Base-by-base conservation (phyloP, 2,113 vertebrate species). In the Balaeniceps rex region DNA sequence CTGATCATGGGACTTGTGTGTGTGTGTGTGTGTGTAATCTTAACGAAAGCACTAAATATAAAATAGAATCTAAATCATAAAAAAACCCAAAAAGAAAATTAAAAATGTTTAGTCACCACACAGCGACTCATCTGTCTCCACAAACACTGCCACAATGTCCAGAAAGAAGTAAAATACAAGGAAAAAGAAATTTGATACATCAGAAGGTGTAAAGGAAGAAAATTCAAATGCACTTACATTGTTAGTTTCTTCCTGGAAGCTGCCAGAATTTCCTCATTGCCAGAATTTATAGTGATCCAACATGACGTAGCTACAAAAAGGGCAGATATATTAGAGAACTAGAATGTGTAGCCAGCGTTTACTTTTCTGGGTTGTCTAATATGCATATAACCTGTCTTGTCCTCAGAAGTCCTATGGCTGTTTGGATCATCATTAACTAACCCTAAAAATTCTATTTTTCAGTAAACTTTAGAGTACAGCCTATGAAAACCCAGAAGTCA, bases 1-100 rank as follows among this genome's bases (percentile, higher is more conserved):
- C 13, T 51, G 11, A 40, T n/a, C 2, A 0, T n/a, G 7, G 2
- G 4, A 46, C 16, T 85, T 0, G 2, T 60, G 11, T 25, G 6
- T 19, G 2, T 0, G 2, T 60, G 11, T 25, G 6, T 19, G 2
- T 82, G 1, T 52, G 22, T 52, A 83, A 49, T 33, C 18, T 71
- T 71, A 51, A 58, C 75, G 22, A 52, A 68, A 61, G 15, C 4
- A 58, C 5, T 51, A 58, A 68, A 75, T 83, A n/a, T 57, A 83
- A 74, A 92, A 23, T 8, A 42, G 4, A 58, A 51, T 38, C 66
- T 33, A 46, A 90, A 52, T 36, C 24, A 42, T 36, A 7, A 40
- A 29, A 25, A 33, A 29, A 3, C 5, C 10, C 40, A 28, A 23
- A 54, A 38, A 46, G 4, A 58, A 85, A 40, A 31, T 18, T 7